A percentile compares a stretch with the other conserved stretches of the same genome.
These are phyloP conservation scores for Rhynchonycteris naso DNA, from an alignment of 2,797 vertebrate species.

Conservation along the genomic window DNA sequence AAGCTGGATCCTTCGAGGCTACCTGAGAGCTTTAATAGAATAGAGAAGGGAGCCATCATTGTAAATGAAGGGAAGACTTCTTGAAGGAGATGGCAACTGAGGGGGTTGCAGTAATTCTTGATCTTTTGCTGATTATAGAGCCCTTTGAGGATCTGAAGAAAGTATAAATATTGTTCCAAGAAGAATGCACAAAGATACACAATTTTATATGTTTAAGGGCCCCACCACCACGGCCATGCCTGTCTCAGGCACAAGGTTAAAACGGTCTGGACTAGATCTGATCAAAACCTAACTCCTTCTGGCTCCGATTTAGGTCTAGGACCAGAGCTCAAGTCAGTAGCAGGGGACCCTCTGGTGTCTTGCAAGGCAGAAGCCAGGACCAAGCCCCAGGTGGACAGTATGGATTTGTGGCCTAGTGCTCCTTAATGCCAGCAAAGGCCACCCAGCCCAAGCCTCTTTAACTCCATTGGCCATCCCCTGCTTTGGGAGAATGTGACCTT, in stretches of 20 bases:
- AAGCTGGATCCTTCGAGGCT: neutral
- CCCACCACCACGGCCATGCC: accelerated
- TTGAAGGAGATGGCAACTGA: neutral
- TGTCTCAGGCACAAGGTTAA: neutral
- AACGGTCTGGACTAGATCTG: neutral
- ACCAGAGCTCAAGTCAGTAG: neutral
- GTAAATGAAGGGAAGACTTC: neutral
- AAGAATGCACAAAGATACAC: neutral
- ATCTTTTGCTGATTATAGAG: neutral
- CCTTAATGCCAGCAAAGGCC: neutral
- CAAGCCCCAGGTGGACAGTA: neutral
- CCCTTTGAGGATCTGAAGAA: neutral
- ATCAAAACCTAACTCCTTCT: neutral
- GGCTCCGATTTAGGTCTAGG: neutral
- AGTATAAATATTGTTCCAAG: neutral
- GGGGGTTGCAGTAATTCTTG: neutral
- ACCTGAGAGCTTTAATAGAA: neutral
- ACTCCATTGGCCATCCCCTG: neutral
- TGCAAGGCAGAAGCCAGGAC: neutral
- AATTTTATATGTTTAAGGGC: neutral
- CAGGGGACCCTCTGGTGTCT: neutral
- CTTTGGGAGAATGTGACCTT: neutral
- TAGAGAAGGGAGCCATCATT: neutral
- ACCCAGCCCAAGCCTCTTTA: neutral
- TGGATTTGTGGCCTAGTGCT: neutral